Conservation (phyloP, 1,140 invertebrate genomes). For the Eriosoma lanigerum region DNA sequence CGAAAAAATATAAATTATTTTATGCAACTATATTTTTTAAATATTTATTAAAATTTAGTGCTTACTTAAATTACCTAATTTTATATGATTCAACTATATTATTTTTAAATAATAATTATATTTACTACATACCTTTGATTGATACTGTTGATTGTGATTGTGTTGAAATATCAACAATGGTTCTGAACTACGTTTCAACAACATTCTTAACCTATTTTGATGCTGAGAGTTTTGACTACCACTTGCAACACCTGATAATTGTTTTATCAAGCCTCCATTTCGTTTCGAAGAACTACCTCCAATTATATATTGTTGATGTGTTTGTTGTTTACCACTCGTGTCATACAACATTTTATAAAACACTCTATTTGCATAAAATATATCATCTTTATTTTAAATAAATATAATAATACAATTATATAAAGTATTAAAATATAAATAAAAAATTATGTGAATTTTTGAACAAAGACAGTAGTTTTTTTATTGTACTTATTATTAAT, state of each 20-base stretch:
- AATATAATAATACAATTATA: too few relatives aligned
- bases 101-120: too few relatives aligned
- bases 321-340: constrained; percentile 57
- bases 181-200: constrained; percentile 88
- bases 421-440: not conserved
- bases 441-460: too few relatives aligned
- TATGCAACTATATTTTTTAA: too few relatives aligned
- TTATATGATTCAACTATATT: too few relatives aligned
- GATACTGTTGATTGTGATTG: constrained; percentile 80
- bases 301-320: constrained; percentile 69
- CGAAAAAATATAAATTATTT: too few relatives aligned
- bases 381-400: too few relatives aligned
- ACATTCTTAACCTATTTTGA: constrained; percentile 72
- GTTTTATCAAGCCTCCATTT: constrained; percentile 42
- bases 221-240: constrained; percentile 75
- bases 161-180: constrained; percentile 84
- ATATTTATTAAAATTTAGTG: too few relatives aligned
- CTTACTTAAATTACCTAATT: too few relatives aligned
- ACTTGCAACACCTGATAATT: constrained; percentile 20
- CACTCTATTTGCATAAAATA: constrained; percentile 64
- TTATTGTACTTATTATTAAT: too few relatives aligned
- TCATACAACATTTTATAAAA: constrained; percentile 91
- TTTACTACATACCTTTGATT: constrained; percentile 63
- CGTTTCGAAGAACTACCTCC: constrained; percentile 73
- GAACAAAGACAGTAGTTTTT: too few relatives aligned